Evolutionary conservation across 2,888 invertebrate species (phyloP).

Genomic region (Bruchidius siliquastri): DNA sequence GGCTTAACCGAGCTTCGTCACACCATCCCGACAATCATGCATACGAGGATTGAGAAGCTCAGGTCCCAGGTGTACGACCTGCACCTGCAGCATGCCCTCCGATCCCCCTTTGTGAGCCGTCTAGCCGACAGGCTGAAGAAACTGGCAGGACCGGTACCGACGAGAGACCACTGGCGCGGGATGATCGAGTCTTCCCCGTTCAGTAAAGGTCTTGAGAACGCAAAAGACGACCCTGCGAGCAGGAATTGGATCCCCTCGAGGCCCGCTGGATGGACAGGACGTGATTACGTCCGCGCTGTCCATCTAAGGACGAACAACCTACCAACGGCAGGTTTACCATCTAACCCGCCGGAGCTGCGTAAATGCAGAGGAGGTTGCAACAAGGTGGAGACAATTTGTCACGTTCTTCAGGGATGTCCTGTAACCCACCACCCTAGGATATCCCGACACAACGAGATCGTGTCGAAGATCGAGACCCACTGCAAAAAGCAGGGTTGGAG

Average conservation of each 20-base stretch:
- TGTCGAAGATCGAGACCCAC: constrained; percentile 9
- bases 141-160: neutral
- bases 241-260: neutral
- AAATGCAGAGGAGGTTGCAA: constrained; percentile 18
- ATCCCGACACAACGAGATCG: constrained; percentile 23
- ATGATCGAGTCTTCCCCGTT: constrained; percentile 7
- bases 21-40: neutral
- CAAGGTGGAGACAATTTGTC: constrained; percentile 13
- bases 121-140: neutral
- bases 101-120: constrained; percentile 2
- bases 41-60: constrained; percentile 11
- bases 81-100: constrained; percentile 6
- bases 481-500: constrained; percentile 2
- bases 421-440: constrained; percentile 8
- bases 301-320: constrained; percentile 13
- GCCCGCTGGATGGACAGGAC: constrained; percentile 12
- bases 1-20: constrained; percentile 25
- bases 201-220: constrained; percentile 8
- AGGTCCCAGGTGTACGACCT: constrained; percentile 8
- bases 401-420: constrained; percentile 18
- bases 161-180: constrained; percentile 8
- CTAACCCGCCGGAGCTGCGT: constrained; percentile 4
- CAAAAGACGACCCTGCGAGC: constrained; percentile 2
- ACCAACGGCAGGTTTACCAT: constrained; percentile 8
- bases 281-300: constrained; percentile 23